Percentiles rank a stretch among this genome's conserved stretches.
Evolutionary conservation across 2,797 vertebrate species (phyloP).

Genomic region (Chloroceryle inda): DNA sequence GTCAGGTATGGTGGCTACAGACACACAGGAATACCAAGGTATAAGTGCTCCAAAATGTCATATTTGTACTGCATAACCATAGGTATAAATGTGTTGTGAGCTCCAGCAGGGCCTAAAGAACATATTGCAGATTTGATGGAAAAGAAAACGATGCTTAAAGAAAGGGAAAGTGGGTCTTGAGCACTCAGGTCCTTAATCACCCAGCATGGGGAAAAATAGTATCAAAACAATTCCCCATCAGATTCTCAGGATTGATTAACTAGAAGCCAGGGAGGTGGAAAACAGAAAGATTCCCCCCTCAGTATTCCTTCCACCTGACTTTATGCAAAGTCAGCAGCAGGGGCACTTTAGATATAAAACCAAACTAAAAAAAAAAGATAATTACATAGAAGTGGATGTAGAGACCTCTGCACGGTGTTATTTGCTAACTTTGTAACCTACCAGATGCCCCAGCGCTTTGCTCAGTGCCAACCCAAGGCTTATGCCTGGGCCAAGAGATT

Average conservation of each 20-base stretch:
- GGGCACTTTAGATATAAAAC: neutral
- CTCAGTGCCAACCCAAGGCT: neutral
- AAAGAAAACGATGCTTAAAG: constrained; percentile 12
- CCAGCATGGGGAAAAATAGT: neutral
- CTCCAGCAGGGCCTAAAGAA: constrained; percentile 39
- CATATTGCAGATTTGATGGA: constrained; percentile 15
- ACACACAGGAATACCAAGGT: neutral
- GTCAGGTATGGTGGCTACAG: neutral
- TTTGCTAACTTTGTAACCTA: neutral
- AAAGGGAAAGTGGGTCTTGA: constrained; percentile 15
- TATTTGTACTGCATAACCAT: neutral
- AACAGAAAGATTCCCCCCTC: neutral
- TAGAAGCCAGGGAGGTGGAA: neutral
- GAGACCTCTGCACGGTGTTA: neutral
- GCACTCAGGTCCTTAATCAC: constrained; percentile 43
- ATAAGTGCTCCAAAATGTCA: neutral
- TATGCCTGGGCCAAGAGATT: neutral
- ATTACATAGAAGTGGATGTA: neutral
- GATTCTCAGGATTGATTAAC: neutral
- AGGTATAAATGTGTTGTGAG: constrained; percentile 19
- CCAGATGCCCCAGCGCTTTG: neutral
- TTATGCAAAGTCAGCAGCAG: neutral
- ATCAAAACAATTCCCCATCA: neutral
- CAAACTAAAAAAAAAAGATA: neutral
- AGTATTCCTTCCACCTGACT: neutral